A percentile compares a stretch with the other conserved stretches of the same genome.
Evolutionary conservation across 2,888 invertebrate genomes (phyloP).

Genomic region (Ferrisia virgata): DNA sequence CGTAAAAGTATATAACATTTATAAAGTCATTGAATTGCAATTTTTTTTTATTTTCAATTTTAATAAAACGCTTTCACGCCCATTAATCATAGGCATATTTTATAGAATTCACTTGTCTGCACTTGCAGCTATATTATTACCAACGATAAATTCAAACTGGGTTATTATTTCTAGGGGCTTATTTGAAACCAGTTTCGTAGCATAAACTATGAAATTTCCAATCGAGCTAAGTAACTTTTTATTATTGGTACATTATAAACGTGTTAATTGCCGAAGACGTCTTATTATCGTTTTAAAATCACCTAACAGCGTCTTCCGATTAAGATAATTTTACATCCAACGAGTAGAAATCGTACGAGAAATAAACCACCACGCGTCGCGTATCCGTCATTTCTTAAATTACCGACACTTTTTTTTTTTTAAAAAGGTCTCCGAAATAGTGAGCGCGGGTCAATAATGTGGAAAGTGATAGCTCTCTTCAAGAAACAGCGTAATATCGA

Average conservation of each 20-base stretch:
- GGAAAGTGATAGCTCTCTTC: too few relatives aligned
- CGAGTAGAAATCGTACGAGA: not conserved
- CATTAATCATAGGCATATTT: not conserved
- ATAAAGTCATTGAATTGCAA: not conserved
- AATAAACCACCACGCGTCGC: not conserved
- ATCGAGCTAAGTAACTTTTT: not conserved
- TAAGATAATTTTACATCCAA: not conserved
- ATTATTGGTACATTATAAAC: not conserved
- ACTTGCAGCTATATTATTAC: slow-evolving; percentile 1
- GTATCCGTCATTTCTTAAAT: not conserved
- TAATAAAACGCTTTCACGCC: not conserved
- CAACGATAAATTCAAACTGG: not conserved
- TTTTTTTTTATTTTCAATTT: not conserved
- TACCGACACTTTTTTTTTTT: too few relatives aligned
- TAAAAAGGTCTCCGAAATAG: too few relatives aligned
- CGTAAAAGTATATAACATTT: too few relatives aligned
- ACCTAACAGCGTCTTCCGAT: not conserved
- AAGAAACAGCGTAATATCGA: too few relatives aligned
- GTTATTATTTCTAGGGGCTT: not conserved
- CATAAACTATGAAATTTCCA: not conserved
- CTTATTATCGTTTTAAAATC: not conserved
- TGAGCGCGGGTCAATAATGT: too few relatives aligned
- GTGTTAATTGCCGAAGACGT: not conserved
- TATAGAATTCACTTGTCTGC: not conserved
- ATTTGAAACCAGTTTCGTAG: not conserved